Conservation (phyloP, 2,113 vertebrate species). For the Coptodon rendalli region DNA sequence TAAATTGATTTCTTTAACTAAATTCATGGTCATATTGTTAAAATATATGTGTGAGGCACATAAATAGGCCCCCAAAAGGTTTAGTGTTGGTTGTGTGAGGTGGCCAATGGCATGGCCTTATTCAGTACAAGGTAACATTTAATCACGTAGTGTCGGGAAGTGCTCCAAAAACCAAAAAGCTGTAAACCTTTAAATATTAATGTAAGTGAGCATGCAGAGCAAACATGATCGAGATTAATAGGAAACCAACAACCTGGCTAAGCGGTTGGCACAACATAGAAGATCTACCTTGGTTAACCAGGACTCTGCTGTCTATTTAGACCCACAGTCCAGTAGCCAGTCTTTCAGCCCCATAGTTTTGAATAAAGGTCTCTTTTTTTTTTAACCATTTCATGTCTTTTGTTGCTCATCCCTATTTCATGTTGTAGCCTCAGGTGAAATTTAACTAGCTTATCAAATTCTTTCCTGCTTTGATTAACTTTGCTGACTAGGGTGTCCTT, state of each 20-base stretch:
- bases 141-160: accelerated
- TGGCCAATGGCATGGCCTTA: neutral
- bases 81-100: neutral
- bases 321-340: neutral
- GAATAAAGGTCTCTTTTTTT: neutral
- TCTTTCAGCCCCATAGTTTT: neutral
- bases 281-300: neutral
- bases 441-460: neutral
- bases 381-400: neutral
- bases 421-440: neutral
- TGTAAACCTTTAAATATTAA: neutral
- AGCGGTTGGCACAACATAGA: neutral
- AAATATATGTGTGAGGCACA: neutral
- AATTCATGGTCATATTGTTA: neutral
- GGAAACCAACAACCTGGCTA: neutral
- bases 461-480: neutral
- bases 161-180: neutral
- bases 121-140: neutral
- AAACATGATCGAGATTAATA: neutral
- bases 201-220: neutral
- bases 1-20: neutral
- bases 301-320: neutral
- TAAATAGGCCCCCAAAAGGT: neutral
- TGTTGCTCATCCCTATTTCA: neutral
- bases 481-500: neutral